Conservation (phyloP, 35 echinoderm and acorn worm species). For the Ophiothrix spiculata region DNA sequence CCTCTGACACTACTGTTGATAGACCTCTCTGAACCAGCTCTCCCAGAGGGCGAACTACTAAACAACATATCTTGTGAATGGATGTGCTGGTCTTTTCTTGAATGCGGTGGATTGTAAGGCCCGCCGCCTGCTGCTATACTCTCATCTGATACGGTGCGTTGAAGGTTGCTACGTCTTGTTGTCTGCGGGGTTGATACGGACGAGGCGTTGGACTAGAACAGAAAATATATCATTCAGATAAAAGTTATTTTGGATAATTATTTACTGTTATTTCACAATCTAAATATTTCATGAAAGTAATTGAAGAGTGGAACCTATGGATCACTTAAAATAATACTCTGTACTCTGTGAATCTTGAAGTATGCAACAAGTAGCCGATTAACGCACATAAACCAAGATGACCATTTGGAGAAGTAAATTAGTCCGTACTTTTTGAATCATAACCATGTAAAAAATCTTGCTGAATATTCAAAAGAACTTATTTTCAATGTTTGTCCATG, state of each 20-base stretch:
- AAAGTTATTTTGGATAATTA: not conserved
- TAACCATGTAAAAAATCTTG: no score
- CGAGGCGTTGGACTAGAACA: constrained; percentile 9
- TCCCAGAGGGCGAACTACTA: constrained; percentile 9
- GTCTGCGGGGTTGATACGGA: constrained; percentile 26
- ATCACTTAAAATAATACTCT: not conserved
- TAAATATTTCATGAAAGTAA: not conserved
- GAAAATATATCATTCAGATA: no score
- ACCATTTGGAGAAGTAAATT: no score
- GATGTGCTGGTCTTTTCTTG: not conserved
- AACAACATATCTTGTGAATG: constrained; percentile 15
- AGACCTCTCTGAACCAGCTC: not conserved
- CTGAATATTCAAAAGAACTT: no score
- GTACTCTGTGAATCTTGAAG: no score
- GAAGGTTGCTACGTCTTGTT: constrained; percentile 16
- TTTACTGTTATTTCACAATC: not conserved
- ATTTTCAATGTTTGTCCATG: no score
- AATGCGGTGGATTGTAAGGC: constrained; percentile 29
- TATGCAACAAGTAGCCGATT: no score
- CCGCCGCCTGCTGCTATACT: constrained; percentile 72
- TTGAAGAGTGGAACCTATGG: not conserved
- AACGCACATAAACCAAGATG: no score
- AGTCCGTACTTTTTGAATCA: no score
- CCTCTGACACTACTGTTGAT: constrained; percentile 31
- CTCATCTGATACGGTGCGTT: constrained; percentile 79